These are phyloP conservation scores for Drosophila chauvacae DNA, from an alignment of 1,140 invertebrate genomes.

Conservation along the genomic window DNA sequence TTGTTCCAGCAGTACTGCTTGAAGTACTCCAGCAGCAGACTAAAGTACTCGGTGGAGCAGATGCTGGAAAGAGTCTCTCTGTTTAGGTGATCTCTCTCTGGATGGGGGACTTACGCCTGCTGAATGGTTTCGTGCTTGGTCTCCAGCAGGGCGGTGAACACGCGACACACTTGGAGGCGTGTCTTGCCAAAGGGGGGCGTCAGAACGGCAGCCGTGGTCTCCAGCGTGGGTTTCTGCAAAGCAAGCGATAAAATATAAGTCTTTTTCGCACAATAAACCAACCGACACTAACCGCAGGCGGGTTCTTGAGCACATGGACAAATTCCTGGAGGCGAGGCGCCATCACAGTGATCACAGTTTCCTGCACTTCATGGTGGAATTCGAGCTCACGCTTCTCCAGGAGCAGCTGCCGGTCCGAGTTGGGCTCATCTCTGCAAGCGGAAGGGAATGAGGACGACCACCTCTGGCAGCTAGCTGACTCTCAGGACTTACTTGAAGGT, in stretches of 20 bases:
- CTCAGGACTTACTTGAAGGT: conserved; percentile 71
- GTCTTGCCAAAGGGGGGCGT: conserved; percentile 91
- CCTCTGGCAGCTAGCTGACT: background rate
- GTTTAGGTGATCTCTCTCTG: background rate
- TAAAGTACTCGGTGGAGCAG: conserved; percentile 83
- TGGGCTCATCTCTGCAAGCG: conserved; percentile 75
- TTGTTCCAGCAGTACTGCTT: conserved; percentile 95
- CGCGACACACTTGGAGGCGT: conserved; percentile 90
- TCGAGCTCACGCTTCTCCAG: conserved; percentile 84
- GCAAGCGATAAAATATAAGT: background rate
- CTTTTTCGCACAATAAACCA: background rate
- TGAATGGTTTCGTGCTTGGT: conserved; percentile 87
- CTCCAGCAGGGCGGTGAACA: conserved; percentile 89
- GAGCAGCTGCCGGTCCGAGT: conserved; percentile 68
- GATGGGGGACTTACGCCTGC: conserved; percentile 73
- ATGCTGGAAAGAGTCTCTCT: conserved; percentile 42
- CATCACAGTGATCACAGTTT: conserved; percentile 87
- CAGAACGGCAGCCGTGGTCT: conserved; percentile 84
- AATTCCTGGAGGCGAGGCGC: conserved; percentile 89
- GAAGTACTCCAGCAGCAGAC: conserved; percentile 90
- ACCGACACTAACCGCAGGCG: conserved; percentile 88
- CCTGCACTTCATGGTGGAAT: conserved; percentile 86
- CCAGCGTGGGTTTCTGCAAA: conserved; percentile 70
- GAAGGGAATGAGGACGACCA: background rate
- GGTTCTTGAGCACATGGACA: conserved; percentile 89